Base-by-base conservation (phyloP, 2,797 vertebrate species). In the Xerus rutilus region DNA sequence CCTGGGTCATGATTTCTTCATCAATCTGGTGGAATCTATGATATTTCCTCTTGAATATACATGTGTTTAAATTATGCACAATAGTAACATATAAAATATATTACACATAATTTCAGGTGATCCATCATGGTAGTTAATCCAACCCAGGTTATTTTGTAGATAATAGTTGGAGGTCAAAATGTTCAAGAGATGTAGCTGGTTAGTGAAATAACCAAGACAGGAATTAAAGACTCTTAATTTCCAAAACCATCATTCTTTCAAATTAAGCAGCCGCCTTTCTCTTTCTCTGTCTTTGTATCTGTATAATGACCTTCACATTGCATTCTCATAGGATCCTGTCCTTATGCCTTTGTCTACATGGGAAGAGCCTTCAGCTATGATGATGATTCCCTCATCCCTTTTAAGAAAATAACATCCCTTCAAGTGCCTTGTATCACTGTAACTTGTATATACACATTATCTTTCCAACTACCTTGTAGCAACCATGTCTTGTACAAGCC, bases 21-120 rank as follows among this genome's bases (percentile, higher is more conserved):
- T 67, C 62, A 82, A 89, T 90, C 78, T 82, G 25, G 86, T 89
- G 25, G 57, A 89, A 90, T 72, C 35, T 64, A 35, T 79, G 47
- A 12, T 9, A 77, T 8, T 91, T 86, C 25, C 77, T 73, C 30
- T 85, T 81, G 21, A 78, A 93, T 93, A 93, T 30, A 49, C 1
- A 67, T 10, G 2, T 5, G 69, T 78, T 3, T 47, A n/a, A 45
- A 70, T n/a, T 45, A 89, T 20, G 73, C 0, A 28, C 10, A 47
- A 11, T 35, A 32, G 28, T 25, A 69, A 52, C 52, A 49, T 59
- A 47, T 3, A 45, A 2, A 74, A 45, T n/a, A 15, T 49, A 64
- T 84, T 64, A 77, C 10, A 78, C 7, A 49, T 45, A 3, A 91
- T 57, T 95, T 88, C 21, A 45, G 57, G 59, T 62, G 70, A 32